phyloP scores from a whole-genome alignment of 2,113 vertebrate genomes.

The Sialia sialis region DNA sequence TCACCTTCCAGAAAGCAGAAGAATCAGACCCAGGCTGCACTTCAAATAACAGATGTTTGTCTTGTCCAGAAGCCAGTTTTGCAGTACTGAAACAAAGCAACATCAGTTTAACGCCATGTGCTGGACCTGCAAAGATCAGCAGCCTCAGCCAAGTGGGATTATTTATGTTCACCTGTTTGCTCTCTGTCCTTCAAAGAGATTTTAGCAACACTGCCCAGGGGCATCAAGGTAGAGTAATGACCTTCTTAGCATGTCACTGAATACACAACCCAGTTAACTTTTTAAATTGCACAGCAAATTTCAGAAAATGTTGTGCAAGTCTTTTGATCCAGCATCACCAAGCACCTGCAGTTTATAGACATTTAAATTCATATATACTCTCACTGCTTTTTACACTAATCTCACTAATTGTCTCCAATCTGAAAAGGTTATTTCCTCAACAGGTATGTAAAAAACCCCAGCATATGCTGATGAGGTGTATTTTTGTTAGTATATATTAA shows the following conservation, averaged over 20 bases:
- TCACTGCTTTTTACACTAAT: background rate
- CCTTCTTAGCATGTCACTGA: background rate
- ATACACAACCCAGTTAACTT: background rate
- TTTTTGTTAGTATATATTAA: background rate
- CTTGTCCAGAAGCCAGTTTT: constrained; percentile 87
- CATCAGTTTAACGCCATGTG: background rate
- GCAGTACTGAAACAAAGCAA: constrained; percentile 79
- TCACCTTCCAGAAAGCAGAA: constrained; percentile 92
- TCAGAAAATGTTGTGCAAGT: background rate
- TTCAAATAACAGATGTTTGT: constrained; percentile 95
- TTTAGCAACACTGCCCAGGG: background rate
- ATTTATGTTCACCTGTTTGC: background rate
- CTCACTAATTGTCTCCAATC: background rate
- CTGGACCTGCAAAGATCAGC: background rate
- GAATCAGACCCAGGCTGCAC: constrained; percentile 94
- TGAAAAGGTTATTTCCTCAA: background rate
- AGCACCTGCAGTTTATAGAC: background rate
- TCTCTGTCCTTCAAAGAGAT: background rate
- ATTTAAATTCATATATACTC: background rate
- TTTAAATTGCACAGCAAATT: background rate
- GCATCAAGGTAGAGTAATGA: background rate
- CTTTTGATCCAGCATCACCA: background rate
- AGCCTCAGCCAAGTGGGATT: background rate
- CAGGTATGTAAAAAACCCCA: background rate
- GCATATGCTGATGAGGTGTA: background rate